A percentile compares a stretch with the other conserved stretches of the same genome.
These are phyloP conservation scores for Pachyseris speciosa DNA, from an alignment of 64 coral and sea anemone species.

Conservation along the genomic window DNA sequence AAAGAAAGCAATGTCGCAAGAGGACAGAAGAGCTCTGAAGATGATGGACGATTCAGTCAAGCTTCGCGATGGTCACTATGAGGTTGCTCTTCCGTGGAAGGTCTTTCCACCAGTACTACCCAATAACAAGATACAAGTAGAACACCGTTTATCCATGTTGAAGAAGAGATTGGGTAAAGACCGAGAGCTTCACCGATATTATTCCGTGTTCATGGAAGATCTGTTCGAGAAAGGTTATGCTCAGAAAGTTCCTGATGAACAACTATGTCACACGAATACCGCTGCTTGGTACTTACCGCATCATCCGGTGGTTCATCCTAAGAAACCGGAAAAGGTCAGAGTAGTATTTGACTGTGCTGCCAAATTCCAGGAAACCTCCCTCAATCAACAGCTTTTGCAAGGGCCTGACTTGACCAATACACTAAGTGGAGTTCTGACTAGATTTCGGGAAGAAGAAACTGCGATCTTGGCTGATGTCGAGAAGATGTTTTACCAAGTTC, in stretches of 20 bases:
- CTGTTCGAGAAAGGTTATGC: too few relatives aligned
- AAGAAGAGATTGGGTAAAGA: conserved; percentile 47
- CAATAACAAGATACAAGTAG: conserved; percentile 19
- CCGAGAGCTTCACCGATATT: conserved; percentile 19
- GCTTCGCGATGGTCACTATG: conserved; percentile 34
- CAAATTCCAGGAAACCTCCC: conserved; percentile 2
- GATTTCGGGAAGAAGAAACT: conserved; percentile 1
- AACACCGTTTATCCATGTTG: conserved; percentile 21
- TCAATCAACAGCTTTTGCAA: conserved; percentile 17
- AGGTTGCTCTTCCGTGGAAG: conserved; percentile 41
- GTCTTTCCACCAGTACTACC: background rate
- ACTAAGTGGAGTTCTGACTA: background rate
- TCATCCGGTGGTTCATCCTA: conserved; percentile 13
- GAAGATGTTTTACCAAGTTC: conserved; percentile 7
- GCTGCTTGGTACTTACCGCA: conserved; percentile 3
- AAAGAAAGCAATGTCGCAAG: conserved; percentile 21
- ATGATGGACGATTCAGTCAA: conserved; percentile 34
- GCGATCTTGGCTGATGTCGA: conserved; percentile 14
- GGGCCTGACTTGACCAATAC: conserved; percentile 27
- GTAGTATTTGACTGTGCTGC: conserved; percentile 38
- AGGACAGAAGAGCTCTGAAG: conserved; percentile 6
- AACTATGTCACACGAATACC: background rate
- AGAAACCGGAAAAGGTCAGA: conserved; percentile 7
- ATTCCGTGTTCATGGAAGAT: conserved; percentile 49
- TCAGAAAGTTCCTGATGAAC: conserved; percentile 5